Evolutionary conservation across 92 coral and sea anemone genomes (phyloP).

Genomic region (Nematostella vectensis): DNA sequence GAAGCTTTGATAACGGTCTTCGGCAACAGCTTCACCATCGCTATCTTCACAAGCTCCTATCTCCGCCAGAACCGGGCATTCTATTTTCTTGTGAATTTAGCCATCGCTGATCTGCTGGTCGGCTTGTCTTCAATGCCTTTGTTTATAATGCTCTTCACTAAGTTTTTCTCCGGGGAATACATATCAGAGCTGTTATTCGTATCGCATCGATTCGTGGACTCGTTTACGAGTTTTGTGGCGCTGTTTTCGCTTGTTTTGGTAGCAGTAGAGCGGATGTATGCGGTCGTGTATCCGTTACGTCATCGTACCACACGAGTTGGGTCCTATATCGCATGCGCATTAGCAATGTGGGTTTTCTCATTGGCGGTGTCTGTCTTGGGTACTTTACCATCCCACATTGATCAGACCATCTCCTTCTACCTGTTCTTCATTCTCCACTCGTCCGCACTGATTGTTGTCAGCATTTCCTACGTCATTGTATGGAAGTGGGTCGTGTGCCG

Average conservation of each 20-base stretch:
- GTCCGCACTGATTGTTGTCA: conserved; percentile 49
- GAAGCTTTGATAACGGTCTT: conserved; percentile 30
- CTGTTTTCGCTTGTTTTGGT: conserved; percentile 45
- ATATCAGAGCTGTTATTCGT: conserved; percentile 4
- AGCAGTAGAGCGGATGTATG: conserved; percentile 43
- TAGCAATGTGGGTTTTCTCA: conserved; percentile 43
- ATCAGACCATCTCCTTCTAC: conserved; percentile 14
- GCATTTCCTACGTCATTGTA: conserved; percentile 50
- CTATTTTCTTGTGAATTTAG: conserved; percentile 35
- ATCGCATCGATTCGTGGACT: conserved; percentile 26
- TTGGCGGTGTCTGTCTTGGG: conserved; percentile 17
- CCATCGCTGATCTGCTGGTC: conserved; percentile 43
- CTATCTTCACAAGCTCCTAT: conserved; percentile 24
- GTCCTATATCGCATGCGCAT: conserved; percentile 27
- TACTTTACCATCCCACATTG: neutral
- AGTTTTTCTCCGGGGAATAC: conserved; percentile 17
- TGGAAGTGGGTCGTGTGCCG: conserved; percentile 59
- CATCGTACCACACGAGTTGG: conserved; percentile 29
- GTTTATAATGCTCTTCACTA: conserved; percentile 24
- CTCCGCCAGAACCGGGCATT: conserved; percentile 40
- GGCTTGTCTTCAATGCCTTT: conserved; percentile 41
- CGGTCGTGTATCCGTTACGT: conserved; percentile 41
- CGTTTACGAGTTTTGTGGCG: conserved; percentile 38
- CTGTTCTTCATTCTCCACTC: conserved; percentile 43
- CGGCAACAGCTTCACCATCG: conserved; percentile 25